Evolutionary conservation across 2,797 vertebrate species (phyloP), one percentile per base, ranked within the genome.

Genomic region (Myripristis jacobus): DNA sequence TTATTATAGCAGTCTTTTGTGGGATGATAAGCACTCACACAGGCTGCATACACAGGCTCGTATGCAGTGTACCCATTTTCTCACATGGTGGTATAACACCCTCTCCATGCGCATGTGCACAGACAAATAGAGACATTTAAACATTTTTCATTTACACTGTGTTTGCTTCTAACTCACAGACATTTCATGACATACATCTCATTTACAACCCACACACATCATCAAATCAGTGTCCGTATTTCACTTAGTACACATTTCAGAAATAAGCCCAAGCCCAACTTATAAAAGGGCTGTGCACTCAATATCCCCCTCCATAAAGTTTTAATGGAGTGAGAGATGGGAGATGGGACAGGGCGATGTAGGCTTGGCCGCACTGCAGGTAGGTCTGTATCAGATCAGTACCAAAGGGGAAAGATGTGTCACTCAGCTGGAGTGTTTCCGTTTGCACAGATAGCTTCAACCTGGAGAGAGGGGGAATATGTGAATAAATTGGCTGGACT

Each of bases 1-100:
- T 85, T 88, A 81, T 91, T 91, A 86, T 84, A 84, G 68, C 69
- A 68, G 79, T 75, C 55, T 71, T 78, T 79, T 82, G 68, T 71
- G 55, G 46, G 24, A 24, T 53, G 50, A 78, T 51, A 69, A 79
- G 36, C 70, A 62, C 62, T 27, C 19, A 55, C 70, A 75, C 38
- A 66, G 34, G 21, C 27, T 19, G 3, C 24, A 24, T 8, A 29
- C 25, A 43, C 52, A 83, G 27, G 70, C n/a, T 29, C 3, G 6
- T 29, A 29, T 29, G 27, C 27, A 29, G 27, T 29, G 38, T 6
- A 13, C 18, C 55, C 72, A 64, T 25, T 22, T 53, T 19, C 31
- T 55, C 21, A 16, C 11, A 50, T 43, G 43, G n/a, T 57, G 19
- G 55, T 44, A 27, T 38, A 51, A 51, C 38, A 18, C 47, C 19